Evolutionary conservation across 1,140 invertebrate species (phyloP), one percentile per base, ranked within the genome.

Genomic region (Drosophila virilis): DNA sequence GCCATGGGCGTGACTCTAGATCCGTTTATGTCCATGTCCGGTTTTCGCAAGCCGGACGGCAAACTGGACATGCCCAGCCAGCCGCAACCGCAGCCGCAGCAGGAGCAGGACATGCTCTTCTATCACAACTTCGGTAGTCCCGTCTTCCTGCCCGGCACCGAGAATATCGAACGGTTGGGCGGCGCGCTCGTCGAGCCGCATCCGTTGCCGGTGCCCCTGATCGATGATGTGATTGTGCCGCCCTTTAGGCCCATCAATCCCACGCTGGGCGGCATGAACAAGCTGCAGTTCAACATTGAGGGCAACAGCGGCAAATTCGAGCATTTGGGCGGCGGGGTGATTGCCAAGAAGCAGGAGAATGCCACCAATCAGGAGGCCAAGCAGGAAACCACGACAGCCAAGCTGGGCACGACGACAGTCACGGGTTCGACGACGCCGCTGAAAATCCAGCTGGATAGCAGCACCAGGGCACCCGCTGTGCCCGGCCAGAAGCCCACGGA

Each of bases 41-140:
- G 80, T 2, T 90, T 86, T 35, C 80, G 79, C 0, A 80, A 91
- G 17, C 80, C 86, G 0, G 79, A 64, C n/a, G 15, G 64, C 0
- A 74, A 77, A 15, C 10, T 77, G 4, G 80, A 75, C 8, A 61
- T 50, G 35, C 60, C 74, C 6, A 68, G 17, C 7, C 65, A 22
- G 8, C 70, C 64, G 28, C 75, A 88, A 0, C 79, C 17, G 28
- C 75, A 88, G 0, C 79, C 17, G 17, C 67, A 40, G 9, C 68
- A 64, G 22, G 77, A 88, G 0, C 78, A 75, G 38, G 91, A 92
- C 8, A 71, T 90, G 68, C 50, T 90, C 1, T 90, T 91, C 58
- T 92, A 92, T 65, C 92, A 92, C 38, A 92, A 79, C 55, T 92
- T 92, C 52, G 85, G 80, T 7, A 91, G 84, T 76, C 91, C 91